Percentiles rank a stretch among this genome's conserved stretches.
These are phyloP conservation scores for Dendronephthya gigantea DNA, from an alignment of 64 coral and sea anemone species.

Conservation along the genomic window DNA sequence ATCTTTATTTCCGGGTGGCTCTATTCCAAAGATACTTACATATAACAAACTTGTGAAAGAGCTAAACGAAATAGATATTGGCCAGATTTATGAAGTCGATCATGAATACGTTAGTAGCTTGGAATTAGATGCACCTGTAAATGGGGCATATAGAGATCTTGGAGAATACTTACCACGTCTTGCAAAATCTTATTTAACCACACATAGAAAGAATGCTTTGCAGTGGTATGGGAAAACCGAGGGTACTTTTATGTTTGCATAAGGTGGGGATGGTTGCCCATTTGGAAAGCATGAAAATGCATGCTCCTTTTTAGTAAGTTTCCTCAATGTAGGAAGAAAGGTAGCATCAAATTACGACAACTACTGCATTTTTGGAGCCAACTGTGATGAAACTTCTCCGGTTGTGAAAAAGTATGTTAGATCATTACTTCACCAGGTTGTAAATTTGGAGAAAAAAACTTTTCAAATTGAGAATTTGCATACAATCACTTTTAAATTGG, in stretches of 20 bases:
- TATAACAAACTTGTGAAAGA: slow-evolving; percentile 11
- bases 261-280: slow-evolving; percentile 65
- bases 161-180: slow-evolving; percentile 49
- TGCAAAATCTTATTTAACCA: slow-evolving; percentile 55
- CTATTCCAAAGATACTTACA: neutral
- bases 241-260: slow-evolving; percentile 63
- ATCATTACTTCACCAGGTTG: slow-evolving; percentile 40
- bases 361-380: slow-evolving; percentile 60
- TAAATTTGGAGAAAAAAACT: slow-evolving; percentile 29
- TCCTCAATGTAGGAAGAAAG: slow-evolving; percentile 60
- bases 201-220: slow-evolving; percentile 44
- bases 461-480: slow-evolving; percentile 23
- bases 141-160: slow-evolving; percentile 63
- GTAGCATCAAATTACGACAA: slow-evolving; percentile 57
- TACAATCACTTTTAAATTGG: slow-evolving; percentile 30
- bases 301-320: slow-evolving; percentile 65
- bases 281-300: slow-evolving; percentile 61
- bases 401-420: slow-evolving; percentile 59
- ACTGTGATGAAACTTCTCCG: slow-evolving; percentile 57
- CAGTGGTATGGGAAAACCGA: slow-evolving; percentile 64
- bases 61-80: slow-evolving; percentile 50
- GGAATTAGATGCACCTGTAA: slow-evolving; percentile 32
- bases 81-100: slow-evolving; percentile 46
- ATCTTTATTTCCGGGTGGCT: slow-evolving; percentile 3
- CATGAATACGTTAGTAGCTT: slow-evolving; percentile 28